Base-by-base conservation (phyloP, 2,113 vertebrate species). In the Spermophilus dauricus region DNA sequence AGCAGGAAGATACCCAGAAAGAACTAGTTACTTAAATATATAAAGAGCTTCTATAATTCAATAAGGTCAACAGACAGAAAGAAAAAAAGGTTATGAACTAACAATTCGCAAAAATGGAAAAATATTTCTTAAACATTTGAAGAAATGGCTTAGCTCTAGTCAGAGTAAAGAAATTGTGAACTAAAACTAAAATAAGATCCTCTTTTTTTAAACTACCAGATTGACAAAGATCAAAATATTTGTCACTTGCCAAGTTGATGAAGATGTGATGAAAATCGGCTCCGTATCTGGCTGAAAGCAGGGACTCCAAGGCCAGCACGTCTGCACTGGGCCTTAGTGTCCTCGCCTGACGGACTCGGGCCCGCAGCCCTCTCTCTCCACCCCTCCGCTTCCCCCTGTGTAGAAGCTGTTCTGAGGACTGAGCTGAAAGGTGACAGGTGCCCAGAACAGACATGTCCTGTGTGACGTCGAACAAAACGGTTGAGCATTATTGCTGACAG, bases 241-340 rank as follows among this genome's bases (percentile, higher is more conserved):
- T 77, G 34, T 61, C 51, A 32, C 0, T 22, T 12, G 0, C 32
- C 32, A 9, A 14, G 48, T 9, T 77, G 39, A 11, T 4, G 6
- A 58, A 12, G 8, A 34, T 10, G 8, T 51, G 61, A 34, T 32
- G 12, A 28, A n/a, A 20, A 61, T 32, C 1, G 1, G 7, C 45
- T 42, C 51, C 16, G 10, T 4, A 4, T 5, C 81, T 17, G 17
- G 37, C 8, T 8, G 28, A 39, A 26, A 28, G 39, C 4, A 2
- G 1, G 39, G 22, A 6, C 22, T n/a, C 72, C 0, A 8, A 51
- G 8, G 20, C 75, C 73, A 16, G 53, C 8, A 34, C 2, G 16
- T 11, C n/a, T 3, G 45, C 48, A 37, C 34, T 10, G 26, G 28
- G 1, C 6, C 32, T 45, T 30, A 16, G 30, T 26, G 18, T 77